These are phyloP conservation scores for Eubucco bourcierii DNA, from an alignment of 2,113 vertebrate genomes.

Conservation along the genomic window DNA sequence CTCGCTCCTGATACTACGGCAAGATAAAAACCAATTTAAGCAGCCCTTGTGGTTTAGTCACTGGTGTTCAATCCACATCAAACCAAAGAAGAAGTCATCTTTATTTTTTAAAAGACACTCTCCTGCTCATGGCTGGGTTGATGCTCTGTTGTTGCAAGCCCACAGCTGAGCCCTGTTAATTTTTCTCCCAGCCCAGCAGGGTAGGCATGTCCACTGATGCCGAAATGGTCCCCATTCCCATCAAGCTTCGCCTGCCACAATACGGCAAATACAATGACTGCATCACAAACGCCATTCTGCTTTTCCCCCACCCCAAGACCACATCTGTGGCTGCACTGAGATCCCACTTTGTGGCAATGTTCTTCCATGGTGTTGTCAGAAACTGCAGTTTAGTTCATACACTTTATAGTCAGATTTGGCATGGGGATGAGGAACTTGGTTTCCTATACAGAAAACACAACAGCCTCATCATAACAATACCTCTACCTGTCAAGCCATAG, in stretches of 20 bases:
- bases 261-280: slow-evolving; percentile 36
- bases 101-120: neutral
- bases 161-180: slow-evolving; percentile 65
- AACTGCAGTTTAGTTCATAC: neutral
- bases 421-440: neutral
- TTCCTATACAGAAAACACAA: neutral
- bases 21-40: slow-evolving; percentile 5
- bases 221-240: slow-evolving; percentile 43
- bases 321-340: slow-evolving; percentile 46
- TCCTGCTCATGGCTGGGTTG: neutral
- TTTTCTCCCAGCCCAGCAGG: slow-evolving; percentile 57
- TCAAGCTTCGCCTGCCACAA: slow-evolving; percentile 47
- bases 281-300: slow-evolving; percentile 47
- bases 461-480: neutral
- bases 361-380: neutral
- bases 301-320: slow-evolving; percentile 20
- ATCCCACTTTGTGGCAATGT: neutral
- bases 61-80: neutral
- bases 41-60: neutral
- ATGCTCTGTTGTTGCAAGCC: neutral
- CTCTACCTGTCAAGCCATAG: neutral
- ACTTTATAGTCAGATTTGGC: neutral
- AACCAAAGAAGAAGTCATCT: neutral
- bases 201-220: slow-evolving; percentile 9
- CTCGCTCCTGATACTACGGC: neutral